Percentiles rank a stretch among this genome's conserved stretches.
Evolutionary conservation across 1,140 invertebrate species (phyloP).

Genomic region (Zophobas atratus): DNA sequence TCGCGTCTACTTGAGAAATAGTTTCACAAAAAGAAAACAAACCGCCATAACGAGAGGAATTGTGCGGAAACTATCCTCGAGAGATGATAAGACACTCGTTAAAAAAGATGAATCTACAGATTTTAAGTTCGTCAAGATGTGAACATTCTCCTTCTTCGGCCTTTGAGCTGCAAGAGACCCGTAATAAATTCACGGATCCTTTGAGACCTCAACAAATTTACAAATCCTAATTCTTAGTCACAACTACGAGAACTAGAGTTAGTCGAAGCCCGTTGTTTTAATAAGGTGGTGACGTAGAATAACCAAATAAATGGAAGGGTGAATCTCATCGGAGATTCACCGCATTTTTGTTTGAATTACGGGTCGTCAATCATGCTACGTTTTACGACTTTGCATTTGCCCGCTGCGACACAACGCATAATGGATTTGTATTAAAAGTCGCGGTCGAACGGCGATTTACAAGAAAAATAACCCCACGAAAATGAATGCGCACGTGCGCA

Average conservation of each 20-base stretch:
- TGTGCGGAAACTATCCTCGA: conserved; percentile 17
- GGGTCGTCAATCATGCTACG: conserved; percentile 30
- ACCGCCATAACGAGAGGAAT: not conserved
- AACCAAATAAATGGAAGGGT: conserved; percentile 14
- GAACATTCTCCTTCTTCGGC: not conserved
- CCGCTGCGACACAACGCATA: conserved; percentile 16
- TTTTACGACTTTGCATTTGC: conserved; percentile 31
- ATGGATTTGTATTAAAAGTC: conserved; percentile 12
- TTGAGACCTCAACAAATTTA: conserved; percentile 2
- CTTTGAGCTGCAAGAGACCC: not conserved
- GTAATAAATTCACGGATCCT: conserved; percentile 22
- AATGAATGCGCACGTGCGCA: not conserved
- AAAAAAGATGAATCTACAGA: not conserved
- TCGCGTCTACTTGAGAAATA: conserved; percentile 22
- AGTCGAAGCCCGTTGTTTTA: not conserved
- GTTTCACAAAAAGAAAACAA: conserved; percentile 17
- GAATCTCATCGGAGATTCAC: conserved; percentile 7
- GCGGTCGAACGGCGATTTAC: not conserved
- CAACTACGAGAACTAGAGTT: conserved; percentile 11
- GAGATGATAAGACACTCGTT: conserved; percentile 8
- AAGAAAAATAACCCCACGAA: not conserved
- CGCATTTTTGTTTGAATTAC: conserved; percentile 20
- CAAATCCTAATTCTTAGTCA: conserved; percentile 24
- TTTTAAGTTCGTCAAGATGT: conserved; percentile 4
- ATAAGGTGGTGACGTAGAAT: conserved; percentile 9